A percentile compares a stretch with the other conserved stretches of the same genome.
Evolutionary conservation across 2,797 vertebrate species (phyloP).

Genomic region (Gambusia yucatana): DNA sequence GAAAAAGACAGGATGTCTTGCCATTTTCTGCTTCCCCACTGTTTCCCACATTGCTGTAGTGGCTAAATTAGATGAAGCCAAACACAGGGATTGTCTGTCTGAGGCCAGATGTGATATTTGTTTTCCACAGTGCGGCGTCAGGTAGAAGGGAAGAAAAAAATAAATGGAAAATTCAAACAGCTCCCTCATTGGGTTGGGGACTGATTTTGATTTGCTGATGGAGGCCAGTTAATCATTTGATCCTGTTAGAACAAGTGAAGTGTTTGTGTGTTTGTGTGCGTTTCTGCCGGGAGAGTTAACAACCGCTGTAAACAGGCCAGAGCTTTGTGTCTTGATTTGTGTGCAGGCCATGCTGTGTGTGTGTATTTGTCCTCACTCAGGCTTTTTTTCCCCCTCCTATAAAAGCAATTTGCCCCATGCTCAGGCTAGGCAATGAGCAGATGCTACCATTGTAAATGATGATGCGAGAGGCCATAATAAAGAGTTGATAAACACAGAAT

Average conservation of each 20-base stretch:
- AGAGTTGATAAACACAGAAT: slow-evolving; percentile 89
- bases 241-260: slow-evolving; percentile 80
- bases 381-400: slow-evolving; percentile 82
- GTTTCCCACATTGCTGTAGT: slow-evolving; percentile 69
- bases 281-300: slow-evolving; percentile 76
- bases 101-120: slow-evolving; percentile 82
- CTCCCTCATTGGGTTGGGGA: slow-evolving; percentile 73
- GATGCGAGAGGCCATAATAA: slow-evolving; percentile 85
- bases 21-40: slow-evolving; percentile 78
- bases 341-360: slow-evolving; percentile 56
- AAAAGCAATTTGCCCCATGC: slow-evolving; percentile 90
- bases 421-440: slow-evolving; percentile 86
- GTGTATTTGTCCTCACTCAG: slow-evolving; percentile 63
- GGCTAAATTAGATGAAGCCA: slow-evolving; percentile 76
- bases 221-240: slow-evolving; percentile 84
- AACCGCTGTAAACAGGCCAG: slow-evolving; percentile 77
- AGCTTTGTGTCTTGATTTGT: slow-evolving; percentile 78
- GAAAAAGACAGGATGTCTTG: slow-evolving; percentile 78
- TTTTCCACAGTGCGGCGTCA: slow-evolving; percentile 75
- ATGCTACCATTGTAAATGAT: slow-evolving; percentile 89
- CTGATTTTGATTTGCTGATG: slow-evolving; percentile 79
- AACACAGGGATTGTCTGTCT: slow-evolving; percentile 76
- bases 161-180: slow-evolving; percentile 65
- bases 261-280: slow-evolving; percentile 70
- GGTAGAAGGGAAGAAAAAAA: slow-evolving; percentile 64